Base-by-base conservation (phyloP, 53 echinoderm and acorn worm species). In the Mesocentrotus franciscanus region DNA sequence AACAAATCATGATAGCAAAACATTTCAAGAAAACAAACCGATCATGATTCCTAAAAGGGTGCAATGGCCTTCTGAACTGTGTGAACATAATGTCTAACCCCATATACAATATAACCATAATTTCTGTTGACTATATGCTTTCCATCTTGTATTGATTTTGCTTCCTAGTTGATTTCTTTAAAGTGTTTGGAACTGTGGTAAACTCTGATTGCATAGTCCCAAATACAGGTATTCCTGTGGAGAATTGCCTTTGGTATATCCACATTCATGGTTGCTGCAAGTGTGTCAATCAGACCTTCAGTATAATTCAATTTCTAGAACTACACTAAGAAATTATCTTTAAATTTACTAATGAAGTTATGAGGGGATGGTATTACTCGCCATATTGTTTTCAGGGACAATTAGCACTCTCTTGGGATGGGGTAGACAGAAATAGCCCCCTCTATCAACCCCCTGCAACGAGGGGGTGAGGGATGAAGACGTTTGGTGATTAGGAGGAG, bases 391-490 rank as follows among this genome's bases (percentile, higher is more conserved):
- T 60, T 91, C 91, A 64, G 91, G 91, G 61, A 66, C 68, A 91
- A 66, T 91, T 36, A 91, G 66, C 39, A 91, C 91, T 36, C 14
- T 34, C 91, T 39, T 33, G 35, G 64, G 66, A 91, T 61, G 91
- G 66, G 91, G 91, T 58, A 64, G 0, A 35, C 91, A 35, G 39
- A 29, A 91, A 91, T 91, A 91, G 91, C 66, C 10, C 10, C 35
- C 20, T 26, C 58, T 15, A 91, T 64, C 33, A 29, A 33, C 64
- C 91, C 64, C 91, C 91, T 91, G 39, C 66, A 14, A 16, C 10
- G 91, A 59, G 57, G 64, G 64, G 66, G 36, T 91, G 91, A 91
- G 91, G 62, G 91, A 91, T 91, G 91, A 91, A 17, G 66, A 91
- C 20, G 20, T 29, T 22, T 91, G 66, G 91, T 91, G 66, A 64